These are phyloP conservation scores for Chromoteleia sp. DNA, from an alignment of 2,888 invertebrate species.

Conservation along the genomic window DNA sequence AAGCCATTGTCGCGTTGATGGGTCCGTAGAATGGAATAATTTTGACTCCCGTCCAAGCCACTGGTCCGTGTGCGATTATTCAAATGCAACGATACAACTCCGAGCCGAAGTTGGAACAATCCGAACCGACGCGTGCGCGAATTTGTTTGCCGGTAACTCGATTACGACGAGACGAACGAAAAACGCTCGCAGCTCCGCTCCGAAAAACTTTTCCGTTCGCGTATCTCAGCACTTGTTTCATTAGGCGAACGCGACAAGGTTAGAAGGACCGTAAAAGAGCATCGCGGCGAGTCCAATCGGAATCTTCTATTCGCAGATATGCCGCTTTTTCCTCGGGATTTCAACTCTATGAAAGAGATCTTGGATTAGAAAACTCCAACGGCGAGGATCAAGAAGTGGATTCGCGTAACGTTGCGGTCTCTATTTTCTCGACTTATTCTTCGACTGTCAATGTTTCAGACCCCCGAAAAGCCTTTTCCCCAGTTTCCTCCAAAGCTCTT, in stretches of 20 bases:
- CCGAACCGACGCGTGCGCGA: not conserved
- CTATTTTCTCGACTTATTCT: conserved; percentile 49
- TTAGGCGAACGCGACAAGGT: conserved; percentile 47
- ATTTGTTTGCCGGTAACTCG: conserved; percentile 37
- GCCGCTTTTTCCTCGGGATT: conserved; percentile 25
- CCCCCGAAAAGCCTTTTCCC: conserved; percentile 17
- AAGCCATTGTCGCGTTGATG: conserved; percentile 36
- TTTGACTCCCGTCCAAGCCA: conserved; percentile 39
- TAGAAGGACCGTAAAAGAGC: conserved; percentile 48
- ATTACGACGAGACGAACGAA: conserved; percentile 12
- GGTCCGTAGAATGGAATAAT: conserved; percentile 47
- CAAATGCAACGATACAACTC: conserved; percentile 45
- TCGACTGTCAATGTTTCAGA: conserved; percentile 15
- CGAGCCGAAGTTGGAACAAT: conserved; percentile 27
- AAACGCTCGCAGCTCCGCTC: not conserved
- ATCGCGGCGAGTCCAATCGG: conserved; percentile 34
- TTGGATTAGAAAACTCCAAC: conserved; percentile 54
- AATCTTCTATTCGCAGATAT: conserved; percentile 51
- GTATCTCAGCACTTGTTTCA: conserved; percentile 43
- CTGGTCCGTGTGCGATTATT: conserved; percentile 48
- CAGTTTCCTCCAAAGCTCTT: conserved; percentile 35
- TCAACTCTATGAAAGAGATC: conserved; percentile 37
- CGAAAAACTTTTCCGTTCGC: not conserved
- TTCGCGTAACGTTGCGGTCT: conserved; percentile 37
- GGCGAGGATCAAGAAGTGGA: conserved; percentile 43